Base-by-base conservation (phyloP, 2,888 invertebrate genomes). In the Parnassius glacialis region DNA sequence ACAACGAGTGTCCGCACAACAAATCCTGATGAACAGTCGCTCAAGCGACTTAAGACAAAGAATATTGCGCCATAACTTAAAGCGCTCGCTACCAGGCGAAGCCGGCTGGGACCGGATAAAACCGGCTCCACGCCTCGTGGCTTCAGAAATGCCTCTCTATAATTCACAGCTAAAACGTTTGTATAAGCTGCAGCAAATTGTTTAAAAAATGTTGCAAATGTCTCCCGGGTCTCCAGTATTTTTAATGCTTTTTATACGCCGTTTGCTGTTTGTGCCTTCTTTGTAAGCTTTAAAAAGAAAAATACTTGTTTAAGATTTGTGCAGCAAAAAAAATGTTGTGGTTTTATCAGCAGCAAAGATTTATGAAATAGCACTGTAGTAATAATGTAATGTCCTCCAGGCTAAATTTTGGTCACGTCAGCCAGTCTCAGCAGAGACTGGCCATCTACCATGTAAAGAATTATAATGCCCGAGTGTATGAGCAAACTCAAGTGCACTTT, bases 1-100 rank as follows among this genome's bases (percentile, higher is more conserved):
- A 54, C 54, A 58, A 44, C 62, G 41, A 55, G 58, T 55, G 62
- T 57, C 45, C 58, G 10, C 53, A 58, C 58, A 34, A 51, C 54
- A 62, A 51, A 62, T 59, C 62, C 54, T 55, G 59, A 55, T 25
- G 59, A 52, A 55, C 58, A 51, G 55, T 41, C 44, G 57, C 62
- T 16, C 52, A 51, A 16, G 62, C 58, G 62, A 59, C 63, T 64
- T 52, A 59, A 61, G n/a, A 61, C 59, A 57, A 65, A 66, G 68
- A 66, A 65, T 70, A 70, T 70, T 68, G 64, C 67, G 59, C 63
- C 55, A 58, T 68, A 60, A 67, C 62, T 68, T 57, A 57, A 43
- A 54, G 50, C 44, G 41, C 51, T 5, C 50, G 34, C 57, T 12
- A 41, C 59, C 58, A 57, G 57, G 13, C 16, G 13, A 47, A 66